These are phyloP conservation scores for Pantherophis alleghaniensis DNA, from an alignment of 2,797 vertebrate species.

Conservation along the genomic window DNA sequence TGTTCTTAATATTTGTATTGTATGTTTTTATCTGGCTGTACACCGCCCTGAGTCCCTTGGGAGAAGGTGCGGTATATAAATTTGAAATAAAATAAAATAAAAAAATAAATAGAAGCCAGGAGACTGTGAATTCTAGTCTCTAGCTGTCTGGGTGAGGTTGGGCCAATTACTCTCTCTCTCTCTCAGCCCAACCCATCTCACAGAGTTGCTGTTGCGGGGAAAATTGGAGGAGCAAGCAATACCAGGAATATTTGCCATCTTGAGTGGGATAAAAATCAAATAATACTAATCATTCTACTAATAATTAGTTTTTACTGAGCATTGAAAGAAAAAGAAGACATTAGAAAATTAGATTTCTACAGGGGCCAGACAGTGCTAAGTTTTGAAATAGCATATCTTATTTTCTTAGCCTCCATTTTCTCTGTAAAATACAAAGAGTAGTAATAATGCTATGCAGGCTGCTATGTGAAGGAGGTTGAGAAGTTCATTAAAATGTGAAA, in stretches of 20 bases:
- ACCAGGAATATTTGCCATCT: background rate
- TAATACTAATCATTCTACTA: background rate
- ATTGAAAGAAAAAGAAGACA: background rate
- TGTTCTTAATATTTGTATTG: too few relatives aligned
- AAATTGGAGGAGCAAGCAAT: background rate
- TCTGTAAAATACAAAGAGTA: background rate
- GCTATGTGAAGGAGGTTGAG: background rate
- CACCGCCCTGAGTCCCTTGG: too few relatives aligned
- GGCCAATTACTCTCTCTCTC: background rate
- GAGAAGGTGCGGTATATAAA: too few relatives aligned
- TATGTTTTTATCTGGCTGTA: too few relatives aligned
- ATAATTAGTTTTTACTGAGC: background rate
- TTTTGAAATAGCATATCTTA: background rate
- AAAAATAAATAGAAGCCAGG: background rate
- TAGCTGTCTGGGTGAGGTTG: background rate
- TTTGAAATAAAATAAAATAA: too few relatives aligned
- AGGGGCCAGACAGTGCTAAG: background rate
- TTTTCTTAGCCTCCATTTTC: background rate
- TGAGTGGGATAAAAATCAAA: background rate
- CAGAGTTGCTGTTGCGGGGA: background rate
- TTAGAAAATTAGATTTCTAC: background rate
- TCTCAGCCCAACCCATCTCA: background rate
- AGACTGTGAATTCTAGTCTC: background rate
- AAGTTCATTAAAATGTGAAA: background rate
- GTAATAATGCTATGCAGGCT: background rate